phyloP scores from a whole-genome alignment of 2,797 vertebrate genomes.

The Pipistrellus pipistrellus region DNA sequence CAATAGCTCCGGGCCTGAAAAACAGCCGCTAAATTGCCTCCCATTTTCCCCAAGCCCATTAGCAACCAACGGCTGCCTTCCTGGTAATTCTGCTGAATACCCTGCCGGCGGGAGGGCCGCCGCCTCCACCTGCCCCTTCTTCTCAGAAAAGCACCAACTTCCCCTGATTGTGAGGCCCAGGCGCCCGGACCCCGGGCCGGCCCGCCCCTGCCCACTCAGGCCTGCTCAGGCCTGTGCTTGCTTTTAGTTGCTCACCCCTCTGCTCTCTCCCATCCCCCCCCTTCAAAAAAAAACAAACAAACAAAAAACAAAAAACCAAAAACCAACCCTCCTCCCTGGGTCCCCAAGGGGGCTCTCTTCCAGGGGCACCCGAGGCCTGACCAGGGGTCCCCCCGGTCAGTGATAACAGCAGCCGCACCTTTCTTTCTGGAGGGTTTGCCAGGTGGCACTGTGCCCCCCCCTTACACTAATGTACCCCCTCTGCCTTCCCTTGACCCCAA shows the following conservation, averaged over 20 bases:
- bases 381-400: neutral
- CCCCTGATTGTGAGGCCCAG: neutral
- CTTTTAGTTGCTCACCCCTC: neutral
- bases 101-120: neutral
- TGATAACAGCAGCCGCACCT: neutral
- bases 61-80: neutral
- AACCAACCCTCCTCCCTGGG: neutral
- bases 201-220: neutral
- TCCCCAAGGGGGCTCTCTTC: neutral
- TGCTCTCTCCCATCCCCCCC: rapidly evolving
- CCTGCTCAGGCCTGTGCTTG: neutral
- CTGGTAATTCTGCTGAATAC: neutral
- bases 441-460: rapidly evolving
- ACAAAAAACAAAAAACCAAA: too few relatives aligned
- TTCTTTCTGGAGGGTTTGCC: neutral
- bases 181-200: rapidly evolving
- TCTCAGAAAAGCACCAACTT: neutral
- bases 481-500: rapidly evolving
- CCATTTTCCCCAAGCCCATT: slow-evolving; percentile 73
- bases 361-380: too few relatives aligned
- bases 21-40: slow-evolving; percentile 55
- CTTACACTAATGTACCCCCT: rapidly evolving
- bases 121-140: neutral
- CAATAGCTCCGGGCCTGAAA: slow-evolving; percentile 65
- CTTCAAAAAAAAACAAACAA: neutral